These are phyloP conservation scores for Centroberyx gerrardi DNA, from an alignment of 2,797 vertebrate genomes.

Conservation along the genomic window DNA sequence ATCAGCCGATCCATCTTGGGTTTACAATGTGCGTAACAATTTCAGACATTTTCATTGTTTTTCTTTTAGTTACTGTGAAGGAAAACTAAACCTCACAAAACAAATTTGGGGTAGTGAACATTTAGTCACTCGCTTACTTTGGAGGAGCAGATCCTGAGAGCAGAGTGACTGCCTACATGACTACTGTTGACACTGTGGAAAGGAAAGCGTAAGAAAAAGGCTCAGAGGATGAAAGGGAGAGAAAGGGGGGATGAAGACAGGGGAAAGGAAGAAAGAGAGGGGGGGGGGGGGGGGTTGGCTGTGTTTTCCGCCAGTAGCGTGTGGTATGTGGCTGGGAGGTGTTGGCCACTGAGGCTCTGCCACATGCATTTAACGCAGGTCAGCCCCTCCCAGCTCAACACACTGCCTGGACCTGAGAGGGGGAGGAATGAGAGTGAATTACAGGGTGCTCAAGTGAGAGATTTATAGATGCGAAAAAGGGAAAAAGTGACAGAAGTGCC, in stretches of 20 bases:
- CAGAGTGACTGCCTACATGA: background rate
- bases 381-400: slow-evolving; percentile 55
- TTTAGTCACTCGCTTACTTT: slow-evolving; percentile 6
- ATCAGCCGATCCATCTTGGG: background rate
- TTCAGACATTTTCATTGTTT: background rate
- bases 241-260: slow-evolving; percentile 21
- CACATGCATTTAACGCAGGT: slow-evolving; percentile 65
- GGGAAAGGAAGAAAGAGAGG: background rate
- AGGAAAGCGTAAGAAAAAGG: background rate
- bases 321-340: slow-evolving; percentile 83
- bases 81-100: background rate
- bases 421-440: slow-evolving; percentile 34
- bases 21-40: background rate
- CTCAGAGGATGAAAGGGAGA: slow-evolving; percentile 32
- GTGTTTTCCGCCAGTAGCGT: slow-evolving; percentile 60
- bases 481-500: background rate
- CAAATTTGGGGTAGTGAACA: background rate
- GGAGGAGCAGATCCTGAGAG: background rate
- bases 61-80: background rate
- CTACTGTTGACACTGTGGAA: slow-evolving; percentile 19
- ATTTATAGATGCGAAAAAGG: slow-evolving; percentile 34
- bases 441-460: slow-evolving; percentile 43
- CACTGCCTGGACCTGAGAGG: slow-evolving; percentile 23
- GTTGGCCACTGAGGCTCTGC: slow-evolving; percentile 66
- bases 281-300: slow-evolving; percentile 1